Base-by-base conservation (phyloP, 2,113 vertebrate species). In the Holacanthus passer region DNA sequence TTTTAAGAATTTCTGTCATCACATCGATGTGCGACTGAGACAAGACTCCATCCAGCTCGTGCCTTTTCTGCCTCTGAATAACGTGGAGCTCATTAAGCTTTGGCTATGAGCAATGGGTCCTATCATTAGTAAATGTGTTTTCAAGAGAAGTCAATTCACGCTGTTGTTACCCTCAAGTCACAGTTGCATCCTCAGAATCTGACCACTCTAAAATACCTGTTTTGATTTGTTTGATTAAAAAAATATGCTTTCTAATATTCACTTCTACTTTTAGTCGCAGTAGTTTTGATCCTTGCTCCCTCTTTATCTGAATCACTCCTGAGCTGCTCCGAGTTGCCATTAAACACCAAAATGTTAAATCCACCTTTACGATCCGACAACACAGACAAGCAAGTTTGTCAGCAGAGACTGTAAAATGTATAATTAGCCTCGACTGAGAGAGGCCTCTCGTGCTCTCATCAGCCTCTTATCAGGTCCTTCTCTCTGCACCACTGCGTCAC, bases 401-500 rank as follows among this genome's bases (percentile, higher is more conserved):
- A 79, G 76, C 16, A 59, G 45, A 47, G 67, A 58, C 37, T 24
- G 67, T 64, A 68, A 90, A 83, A 76, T 59, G 47, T 76, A 39
- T 79, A 79, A 89, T 92, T 85, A 79, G 68, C 69, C 31, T 74
- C 20, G 67, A 32, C n/a, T 82, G 48, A 70, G 66, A 76, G 29
- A 37, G 35, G n/a, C 9, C 68, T 37, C 31, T 53, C n/a, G n/a
- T 43, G 41, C 9, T 68, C 50, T 74, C 45, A 65, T 72, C 59
- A 35, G 65, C 72, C 45, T 78, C 68, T 77, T 67, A 83, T 87
- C 77, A 58, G 66, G 41, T 58, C 27, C 41, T 69, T 75, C 37
- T 70, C 48, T 47, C 24, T 58, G 70, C 66, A 22, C 50, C 35
- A 52, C 10, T 19, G 4, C 39, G 50, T 79, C 53, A 0, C 17